Conservation (phyloP, 1,140 invertebrate genomes). For the Drosophila ogumai region DNA sequence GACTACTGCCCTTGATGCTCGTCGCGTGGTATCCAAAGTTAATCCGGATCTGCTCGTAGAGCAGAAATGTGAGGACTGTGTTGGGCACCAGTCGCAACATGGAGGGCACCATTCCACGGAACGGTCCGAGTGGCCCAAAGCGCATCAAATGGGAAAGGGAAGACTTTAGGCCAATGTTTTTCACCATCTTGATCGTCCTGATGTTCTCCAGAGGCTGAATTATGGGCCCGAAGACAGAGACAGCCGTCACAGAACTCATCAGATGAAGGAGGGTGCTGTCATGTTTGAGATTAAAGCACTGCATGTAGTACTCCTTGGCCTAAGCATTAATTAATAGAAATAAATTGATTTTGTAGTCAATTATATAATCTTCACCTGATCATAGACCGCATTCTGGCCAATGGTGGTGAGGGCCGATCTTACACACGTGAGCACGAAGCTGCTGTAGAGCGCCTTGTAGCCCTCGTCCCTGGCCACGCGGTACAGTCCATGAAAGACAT, state of each 20-base stretch:
- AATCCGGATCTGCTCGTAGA: slow-evolving; percentile 59
- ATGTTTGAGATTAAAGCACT: slow-evolving; percentile 6
- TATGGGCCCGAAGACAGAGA: slow-evolving; percentile 37
- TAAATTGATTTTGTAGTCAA: not conserved
- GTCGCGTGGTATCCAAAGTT: slow-evolving; percentile 53
- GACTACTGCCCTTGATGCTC: too few relatives aligned
- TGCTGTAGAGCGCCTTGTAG: slow-evolving; percentile 32
- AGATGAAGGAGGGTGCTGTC: slow-evolving; percentile 48
- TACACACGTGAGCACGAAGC: slow-evolving; percentile 6
- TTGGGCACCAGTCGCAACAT: slow-evolving; percentile 47
- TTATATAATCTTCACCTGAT: slow-evolving; percentile 40
- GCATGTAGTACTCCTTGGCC: slow-evolving; percentile 36
- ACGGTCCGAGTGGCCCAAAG: slow-evolving; percentile 46
- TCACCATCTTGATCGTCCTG: slow-evolving; percentile 49
- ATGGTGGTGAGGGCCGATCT: slow-evolving; percentile 27
- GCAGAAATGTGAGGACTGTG: slow-evolving; percentile 54
- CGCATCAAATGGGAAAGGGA: slow-evolving; percentile 27
- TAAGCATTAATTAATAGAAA: not conserved
- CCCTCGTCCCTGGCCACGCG: slow-evolving; percentile 40
- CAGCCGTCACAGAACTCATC: slow-evolving; percentile 50
- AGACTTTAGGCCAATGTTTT: not conserved
- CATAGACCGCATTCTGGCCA: slow-evolving; percentile 60
- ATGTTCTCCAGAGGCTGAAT: slow-evolving; percentile 61
- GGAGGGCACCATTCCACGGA: slow-evolving; percentile 54
- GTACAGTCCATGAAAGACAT: slow-evolving; percentile 52